Evolutionary conservation across 2,888 invertebrate genomes (phyloP).

Genomic region (Rosalia funebris): DNA sequence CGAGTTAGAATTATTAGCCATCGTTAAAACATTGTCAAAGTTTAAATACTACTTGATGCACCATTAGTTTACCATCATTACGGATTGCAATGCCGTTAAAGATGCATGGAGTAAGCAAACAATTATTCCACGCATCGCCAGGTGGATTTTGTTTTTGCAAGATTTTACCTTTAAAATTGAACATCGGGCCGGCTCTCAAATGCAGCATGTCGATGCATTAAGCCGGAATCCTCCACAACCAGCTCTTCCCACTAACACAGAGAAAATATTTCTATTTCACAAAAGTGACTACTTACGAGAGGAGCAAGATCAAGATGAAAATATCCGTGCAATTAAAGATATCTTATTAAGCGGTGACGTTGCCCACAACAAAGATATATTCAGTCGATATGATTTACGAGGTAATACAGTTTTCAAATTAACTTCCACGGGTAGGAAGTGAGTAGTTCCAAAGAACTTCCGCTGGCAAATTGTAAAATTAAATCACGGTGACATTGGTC

Average conservation of each 20-base stretch:
- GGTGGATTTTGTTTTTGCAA: slow-evolving; percentile 36
- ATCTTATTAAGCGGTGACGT: slow-evolving; percentile 31
- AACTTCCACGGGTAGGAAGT: slow-evolving; percentile 23
- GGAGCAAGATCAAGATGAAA: slow-evolving; percentile 33
- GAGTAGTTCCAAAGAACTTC: slow-evolving; percentile 43
- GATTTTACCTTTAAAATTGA: slow-evolving; percentile 34
- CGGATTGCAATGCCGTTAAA: slow-evolving; percentile 31
- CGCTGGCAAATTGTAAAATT: slow-evolving; percentile 44
- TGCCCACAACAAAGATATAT: slow-evolving; percentile 33
- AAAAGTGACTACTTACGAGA: slow-evolving; percentile 37
- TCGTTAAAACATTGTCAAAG: slow-evolving; percentile 24
- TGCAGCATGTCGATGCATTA: slow-evolving; percentile 55
- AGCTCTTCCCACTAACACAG: background rate
- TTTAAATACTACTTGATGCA: slow-evolving; percentile 29
- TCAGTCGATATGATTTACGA: slow-evolving; percentile 32
- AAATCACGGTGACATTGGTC: slow-evolving; percentile 46
- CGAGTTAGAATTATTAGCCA: slow-evolving; percentile 28
- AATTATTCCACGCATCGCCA: slow-evolving; percentile 28
- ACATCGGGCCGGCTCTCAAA: slow-evolving; percentile 38
- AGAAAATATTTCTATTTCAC: slow-evolving; percentile 17
- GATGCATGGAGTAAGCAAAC: slow-evolving; percentile 1
- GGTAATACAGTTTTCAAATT: slow-evolving; percentile 33
- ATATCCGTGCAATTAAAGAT: slow-evolving; percentile 31
- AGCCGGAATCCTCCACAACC: slow-evolving; percentile 38
- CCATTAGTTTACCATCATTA: slow-evolving; percentile 27